Conservation (phyloP, 2,797 vertebrate genomes). For the Siniperca scherzeri region DNA sequence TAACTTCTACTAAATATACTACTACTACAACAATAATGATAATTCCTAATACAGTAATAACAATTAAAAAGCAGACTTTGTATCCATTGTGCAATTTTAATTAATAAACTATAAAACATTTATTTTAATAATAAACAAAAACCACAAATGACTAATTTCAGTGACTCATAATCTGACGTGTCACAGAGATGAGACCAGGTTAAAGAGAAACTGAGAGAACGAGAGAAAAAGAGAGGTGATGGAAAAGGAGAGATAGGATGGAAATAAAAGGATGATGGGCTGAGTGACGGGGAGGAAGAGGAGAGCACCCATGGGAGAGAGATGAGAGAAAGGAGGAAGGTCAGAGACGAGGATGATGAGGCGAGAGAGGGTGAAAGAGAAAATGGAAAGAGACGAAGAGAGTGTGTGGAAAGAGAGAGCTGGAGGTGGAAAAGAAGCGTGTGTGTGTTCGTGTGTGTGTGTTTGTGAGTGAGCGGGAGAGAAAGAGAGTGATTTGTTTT, state of each 20-base stretch:
- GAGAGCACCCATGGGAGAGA: conserved; percentile 71
- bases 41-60: neutral
- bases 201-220: conserved; percentile 16
- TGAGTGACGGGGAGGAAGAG: conserved; percentile 73
- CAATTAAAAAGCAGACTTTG: neutral
- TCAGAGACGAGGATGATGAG: conserved; percentile 62
- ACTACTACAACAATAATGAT: no score
- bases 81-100: neutral
- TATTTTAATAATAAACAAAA: neutral
- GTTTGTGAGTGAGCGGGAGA: conserved; percentile 18
- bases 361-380: conserved; percentile 34
- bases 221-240: conserved; percentile 34
- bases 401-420: conserved; percentile 32
- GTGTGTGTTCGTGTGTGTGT: conserved; percentile 16
- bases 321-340: conserved; percentile 58
- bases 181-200: neutral
- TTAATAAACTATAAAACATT: neutral
- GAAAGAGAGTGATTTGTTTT: conserved; percentile 96
- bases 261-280: conserved; percentile 56
- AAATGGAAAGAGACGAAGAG: conserved; percentile 32
- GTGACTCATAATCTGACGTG: neutral
- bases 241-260: conserved; percentile 26
- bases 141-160: neutral
- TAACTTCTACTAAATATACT: neutral
- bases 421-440: conserved; percentile 6